Evolutionary conservation across 2,113 vertebrate genomes (phyloP), one percentile per base, ranked within the genome.

Genomic region (Zosterops hypoxanthus): DNA sequence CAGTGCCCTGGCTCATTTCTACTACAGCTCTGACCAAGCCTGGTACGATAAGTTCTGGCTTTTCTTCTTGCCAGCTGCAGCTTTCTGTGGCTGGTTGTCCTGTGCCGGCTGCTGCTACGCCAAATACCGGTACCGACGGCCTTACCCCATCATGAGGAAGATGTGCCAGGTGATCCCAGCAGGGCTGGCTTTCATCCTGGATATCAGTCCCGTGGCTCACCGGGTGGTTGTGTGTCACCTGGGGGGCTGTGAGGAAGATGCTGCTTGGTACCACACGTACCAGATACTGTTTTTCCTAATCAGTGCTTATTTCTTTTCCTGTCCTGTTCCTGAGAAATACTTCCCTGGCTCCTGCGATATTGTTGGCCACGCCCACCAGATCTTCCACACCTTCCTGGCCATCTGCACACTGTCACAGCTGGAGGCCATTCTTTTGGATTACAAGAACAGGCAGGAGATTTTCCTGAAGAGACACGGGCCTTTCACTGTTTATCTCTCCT

Each of bases 291-390:
- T 98, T 77, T 99, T 99, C 78, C 95, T 99, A 19, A 94, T 99
- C 78, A 98, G 98, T 1, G 98, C 98, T 44, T 97, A 98, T 87
- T 99, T 99, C 97, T 99, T 99, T 98, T 99, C 99, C 71, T 99
- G 98, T 76, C 98, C 99, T 0, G 97, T 99, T 42, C 99, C 99
- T 0, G 99, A 99, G 97, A 98, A 98, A 84, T 99, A 99, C 84
- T 99, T 99, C 86, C 99, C 99, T 0, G 99, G 99, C 9, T 97
- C 88, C 75, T 99, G 98, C 3, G 99, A 99, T 95, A 98, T 99
- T 1, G 72, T 99, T 44, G 99, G 99, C 56, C 99, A 99, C 0
- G 99, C 98, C 14, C 99, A 99, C 86, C 99, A 99, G 95, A 98
- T 99, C 94, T 99, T 99, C 98, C 99, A 99, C 22, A 50, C 99